Evolutionary conservation across 2,113 vertebrate species (phyloP), one percentile per base, ranked within the genome.

Genomic region (Alligator sinensis): DNA sequence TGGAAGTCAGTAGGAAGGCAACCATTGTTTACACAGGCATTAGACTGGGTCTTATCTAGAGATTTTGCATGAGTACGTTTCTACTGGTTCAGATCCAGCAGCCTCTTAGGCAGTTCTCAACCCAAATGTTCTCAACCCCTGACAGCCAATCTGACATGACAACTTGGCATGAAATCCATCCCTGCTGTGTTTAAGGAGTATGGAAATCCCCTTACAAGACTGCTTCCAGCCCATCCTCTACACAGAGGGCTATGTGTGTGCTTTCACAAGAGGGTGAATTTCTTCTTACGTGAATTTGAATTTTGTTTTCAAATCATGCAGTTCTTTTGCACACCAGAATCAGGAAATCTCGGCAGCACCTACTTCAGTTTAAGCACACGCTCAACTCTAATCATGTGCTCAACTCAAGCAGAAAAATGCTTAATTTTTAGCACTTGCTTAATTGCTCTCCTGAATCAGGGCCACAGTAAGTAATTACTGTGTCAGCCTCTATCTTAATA

Each of bases 401-500:
- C 72, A 47, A 16, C 76, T 81, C 47, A 76, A 55, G 81, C 76
- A 83, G 76, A 70, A 34, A 86, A 81, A 68, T 62, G 64, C 81
- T 81, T 77, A 70, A 55, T 81, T 80, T 34, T 5, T 75, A 74
- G 61, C 1, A 1, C 84, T 83, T 54, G 11, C 80, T n/a, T 10
- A 14, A 22, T 77, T 47, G 72, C 25, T 94, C 92, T 92, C 77
- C 92, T 38, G 63, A 91, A 68, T 88, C 92, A 84, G 95, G 95
- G 82, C 92, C 93, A 92, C 86, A 94, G 90, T 62, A 90, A 1
- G 38, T 91, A 76, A 68, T 94, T 95, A 94, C 79, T 72, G 80
- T 88, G 61, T 93, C 95, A 96, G 82, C 70, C 80, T 95, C 88
- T 84, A 0, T 96, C 91, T 95, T 97, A 96, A 95, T 89, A 97